phyloP scores from a whole-genome alignment of 1,140 invertebrate genomes.

The Coenobita brevimanus region DNA sequence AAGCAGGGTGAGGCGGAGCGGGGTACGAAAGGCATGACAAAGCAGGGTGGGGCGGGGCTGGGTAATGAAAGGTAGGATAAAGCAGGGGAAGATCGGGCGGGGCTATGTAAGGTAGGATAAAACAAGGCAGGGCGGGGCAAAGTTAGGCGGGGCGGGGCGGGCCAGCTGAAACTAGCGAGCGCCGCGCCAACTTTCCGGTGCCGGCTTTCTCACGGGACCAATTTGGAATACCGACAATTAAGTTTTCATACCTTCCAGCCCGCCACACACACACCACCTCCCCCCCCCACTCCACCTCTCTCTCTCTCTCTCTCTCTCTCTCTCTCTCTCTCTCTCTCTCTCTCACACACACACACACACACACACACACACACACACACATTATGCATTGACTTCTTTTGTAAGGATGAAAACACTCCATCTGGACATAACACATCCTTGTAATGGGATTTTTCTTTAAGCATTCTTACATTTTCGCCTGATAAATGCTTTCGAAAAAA shows the following conservation, averaged over 20 bases:
- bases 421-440: too few species aligned
- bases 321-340: not conserved
- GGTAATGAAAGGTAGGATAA: not conserved
- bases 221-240: conserved; percentile 38
- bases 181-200: not conserved
- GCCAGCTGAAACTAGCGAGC: not conserved
- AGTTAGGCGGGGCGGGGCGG: not conserved
- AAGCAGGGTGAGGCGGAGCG: not conserved
- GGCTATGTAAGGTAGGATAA: too few species aligned
- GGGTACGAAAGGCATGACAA: not conserved
- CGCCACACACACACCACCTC: conserved; percentile 3
- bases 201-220: not conserved
- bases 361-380: not conserved
- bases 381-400: too few species aligned
- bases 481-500: too few species aligned
- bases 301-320: not conserved
- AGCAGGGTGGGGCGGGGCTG: too few species aligned
- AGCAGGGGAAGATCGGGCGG: not conserved
- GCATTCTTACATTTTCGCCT: too few species aligned
- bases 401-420: too few species aligned
- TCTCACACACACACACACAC: not conserved
- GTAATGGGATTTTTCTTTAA: too few species aligned
- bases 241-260: conserved; percentile 28
- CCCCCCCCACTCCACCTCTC: not conserved
- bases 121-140: not conserved